Evolutionary conservation across 1,140 invertebrate genomes (phyloP), one percentile per base, ranked within the genome.

Genomic region (Lucilia cuprina): DNA sequence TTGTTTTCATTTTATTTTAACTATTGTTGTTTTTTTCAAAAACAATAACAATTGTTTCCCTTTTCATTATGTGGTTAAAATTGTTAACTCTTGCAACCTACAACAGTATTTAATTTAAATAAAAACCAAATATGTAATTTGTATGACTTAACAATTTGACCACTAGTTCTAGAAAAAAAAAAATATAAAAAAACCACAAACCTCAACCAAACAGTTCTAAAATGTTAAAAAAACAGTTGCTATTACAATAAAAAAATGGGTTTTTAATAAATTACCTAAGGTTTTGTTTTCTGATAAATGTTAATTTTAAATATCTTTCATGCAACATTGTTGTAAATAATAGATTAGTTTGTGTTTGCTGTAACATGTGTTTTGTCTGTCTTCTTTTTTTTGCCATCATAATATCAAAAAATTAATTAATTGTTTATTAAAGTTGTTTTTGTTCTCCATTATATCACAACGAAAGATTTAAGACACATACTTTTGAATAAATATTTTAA

Each of bases 391-490:
- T 41, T 41, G 41, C 41, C 41, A 41, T 70, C 65, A 21, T 10
- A 17, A 21, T 21, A 70, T 70, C 21, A 9, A 25, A 9, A 25
- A 19, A 70, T 70, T 19, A 70, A 70, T 70, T n/a, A 60, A 7
- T 60, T n/a, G 55, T 60, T 60, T 21, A 5, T 70, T 70, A 8
- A 10, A n/a, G n/a, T n/a, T 70, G n/a, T 21, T 19, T 70, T 25
- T 70, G 65, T 70, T 55, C 7, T 21, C 5, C 9, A 3, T 9
- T 25, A 21, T 70, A 9, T 19, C 8, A 70, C 25, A 70, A 21
- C 65, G n/a, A 70, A 70, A 70, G 65, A 70, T 70, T 25, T 25
- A 70, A 70, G 65, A 70, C 65, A 70, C 65, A 70, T 19, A 70
- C 65, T 70, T 41, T 41, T 41, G 5, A 41, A 41, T 41, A 41